Evolutionary conservation across 1,140 invertebrate species (phyloP).

Genomic region (Chlorops oryzae): DNA sequence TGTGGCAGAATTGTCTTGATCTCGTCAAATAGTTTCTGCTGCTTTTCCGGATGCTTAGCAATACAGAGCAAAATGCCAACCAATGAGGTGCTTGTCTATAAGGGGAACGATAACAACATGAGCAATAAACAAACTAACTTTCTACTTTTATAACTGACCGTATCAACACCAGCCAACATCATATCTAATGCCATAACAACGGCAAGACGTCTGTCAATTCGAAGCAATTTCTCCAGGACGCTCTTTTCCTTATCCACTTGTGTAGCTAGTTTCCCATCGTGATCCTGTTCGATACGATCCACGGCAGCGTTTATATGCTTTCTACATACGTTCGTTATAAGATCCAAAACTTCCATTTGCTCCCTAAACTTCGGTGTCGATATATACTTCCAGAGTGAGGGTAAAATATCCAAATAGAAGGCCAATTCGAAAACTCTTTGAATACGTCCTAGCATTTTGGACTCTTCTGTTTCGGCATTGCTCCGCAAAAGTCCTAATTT

Average conservation of each 20-base stretch:
- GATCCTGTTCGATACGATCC: constrained; percentile 24
- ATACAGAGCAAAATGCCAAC: constrained; percentile 18
- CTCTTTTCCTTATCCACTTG: constrained; percentile 26
- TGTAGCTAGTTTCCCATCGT: constrained; percentile 5
- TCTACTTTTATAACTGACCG: too few species aligned
- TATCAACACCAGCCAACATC: constrained; percentile 40
- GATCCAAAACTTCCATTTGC: constrained; percentile 50
- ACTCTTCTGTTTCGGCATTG: constrained; percentile 46
- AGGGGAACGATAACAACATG: too few species aligned
- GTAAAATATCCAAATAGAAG: constrained; percentile 55
- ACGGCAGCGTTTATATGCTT: constrained; percentile 30
- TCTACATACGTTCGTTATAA: constrained; percentile 24
- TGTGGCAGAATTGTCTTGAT: constrained; percentile 50
- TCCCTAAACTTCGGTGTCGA: constrained; percentile 54
- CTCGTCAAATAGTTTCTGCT: constrained; percentile 63
- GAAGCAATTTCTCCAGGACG: constrained; percentile 43
- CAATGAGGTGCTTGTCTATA: background rate
- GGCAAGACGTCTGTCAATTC: constrained; percentile 48
- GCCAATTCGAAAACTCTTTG: constrained; percentile 44
- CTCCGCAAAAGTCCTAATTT: constrained; percentile 54
- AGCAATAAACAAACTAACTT: too few species aligned
- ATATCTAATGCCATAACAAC: constrained; percentile 44
- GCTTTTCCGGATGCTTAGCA: constrained; percentile 51
- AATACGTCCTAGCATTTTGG: constrained; percentile 59
- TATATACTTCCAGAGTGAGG: constrained; percentile 58